phyloP scores from a whole-genome alignment of 1,140 invertebrate species.

The Bombus fervidus region DNA sequence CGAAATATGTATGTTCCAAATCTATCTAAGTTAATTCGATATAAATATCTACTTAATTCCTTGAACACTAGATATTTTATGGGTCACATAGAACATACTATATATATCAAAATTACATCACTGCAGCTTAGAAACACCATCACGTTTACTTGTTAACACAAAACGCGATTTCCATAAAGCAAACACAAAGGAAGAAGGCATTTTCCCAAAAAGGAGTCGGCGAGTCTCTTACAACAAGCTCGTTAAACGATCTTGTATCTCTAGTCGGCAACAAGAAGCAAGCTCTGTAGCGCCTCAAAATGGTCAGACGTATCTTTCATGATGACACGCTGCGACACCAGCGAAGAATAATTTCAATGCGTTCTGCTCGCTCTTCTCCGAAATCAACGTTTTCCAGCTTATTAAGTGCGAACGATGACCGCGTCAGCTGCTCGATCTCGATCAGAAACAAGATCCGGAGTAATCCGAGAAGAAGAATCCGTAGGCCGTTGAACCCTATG shows the following conservation, averaged over 20 bases:
- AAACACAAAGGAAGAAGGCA: background rate
- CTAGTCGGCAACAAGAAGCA: too few species aligned
- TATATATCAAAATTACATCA: background rate
- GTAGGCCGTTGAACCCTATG: background rate
- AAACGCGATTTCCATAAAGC: background rate
- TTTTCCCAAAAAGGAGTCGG: conserved; percentile 2
- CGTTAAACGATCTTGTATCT: conserved; percentile 26
- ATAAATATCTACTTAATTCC: too few species aligned
- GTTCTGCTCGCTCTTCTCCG: background rate
- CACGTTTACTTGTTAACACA: background rate
- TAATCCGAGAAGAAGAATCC: conserved; percentile 52
- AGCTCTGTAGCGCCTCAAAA: conserved; percentile 2
- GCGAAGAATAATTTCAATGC: conserved; percentile 16
- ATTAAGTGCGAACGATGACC: conserved; percentile 59
- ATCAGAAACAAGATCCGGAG: conserved; percentile 43
- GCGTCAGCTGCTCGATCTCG: conserved; percentile 50
- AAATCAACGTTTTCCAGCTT: conserved; percentile 54
- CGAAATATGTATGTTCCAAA: background rate
- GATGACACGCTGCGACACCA: background rate
- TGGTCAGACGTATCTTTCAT: conserved; percentile 14
- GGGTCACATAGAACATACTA: background rate
- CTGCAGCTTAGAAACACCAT: background rate
- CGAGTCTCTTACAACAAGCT: background rate
- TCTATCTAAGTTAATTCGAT: too few species aligned
- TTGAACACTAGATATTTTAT: too few species aligned